Base-by-base conservation (phyloP, 2,888 invertebrate genomes). In the Rhamphomyia laevipes region DNA sequence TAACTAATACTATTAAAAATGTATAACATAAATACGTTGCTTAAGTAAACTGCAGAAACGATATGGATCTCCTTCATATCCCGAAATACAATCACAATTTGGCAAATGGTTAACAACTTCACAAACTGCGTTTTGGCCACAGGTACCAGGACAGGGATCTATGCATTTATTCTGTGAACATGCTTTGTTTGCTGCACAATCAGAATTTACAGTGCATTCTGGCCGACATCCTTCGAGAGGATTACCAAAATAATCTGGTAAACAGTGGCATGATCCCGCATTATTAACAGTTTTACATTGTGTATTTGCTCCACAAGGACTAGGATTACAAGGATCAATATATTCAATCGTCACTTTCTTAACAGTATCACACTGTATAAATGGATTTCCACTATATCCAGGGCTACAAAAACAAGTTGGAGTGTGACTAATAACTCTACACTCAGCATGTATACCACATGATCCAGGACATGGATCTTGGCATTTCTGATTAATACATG, bases 141-240 rank as follows among this genome's bases (percentile, higher is more conserved):
- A 88, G 5, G 81, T 80, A 58, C 85, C 86, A 10, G 82, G 82
- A 59, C 87, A 88, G 16, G 87, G 87, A 69, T 88, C 83, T 63
- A 76, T 74, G 63, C 87, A 88, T 69, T 82, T 84, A 57, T 81
- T 82, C 55, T 77, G 77, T 43, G 82, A 73, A 59, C 86, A 86
- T n/a, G 84, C 83, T 61, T 74, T 78, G 57, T 81, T 78, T 49
- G 79, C 79, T 10, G 81, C 73, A 64, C 86, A 86, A 62, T 86
- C 86, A 0, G 81, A 78, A 65, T 83, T 84, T 7, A 81, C 64
- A 2, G 79, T 74, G 67, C 86, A 86, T 71, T 86, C 85, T 7
- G 84, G 84, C 57, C 84, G 74, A 61, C 86, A 86, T 9, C 79
- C 78, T 64, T 82, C 82, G 57, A 85, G 85, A 9, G 87, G 86